Evolutionary conservation across 1,140 invertebrate species (phyloP), one percentile per base, ranked within the genome.

Genomic region (Oedothorax gibbosus): DNA sequence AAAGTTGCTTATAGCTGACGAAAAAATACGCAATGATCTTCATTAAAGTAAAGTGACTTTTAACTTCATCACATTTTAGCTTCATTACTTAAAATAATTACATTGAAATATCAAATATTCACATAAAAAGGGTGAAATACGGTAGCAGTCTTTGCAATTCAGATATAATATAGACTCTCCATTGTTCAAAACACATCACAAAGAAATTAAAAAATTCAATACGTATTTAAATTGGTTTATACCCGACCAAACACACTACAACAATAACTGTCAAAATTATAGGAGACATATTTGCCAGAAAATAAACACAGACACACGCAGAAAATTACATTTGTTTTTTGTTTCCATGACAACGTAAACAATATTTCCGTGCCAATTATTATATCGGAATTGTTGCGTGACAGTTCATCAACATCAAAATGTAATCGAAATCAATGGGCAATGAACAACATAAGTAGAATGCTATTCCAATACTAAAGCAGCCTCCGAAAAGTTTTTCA

Each of bases 281-380:
- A 35, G 35, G 35, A 35, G 35, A 35, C 35, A 35, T 35, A 35
- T 35, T 35, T 35, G 35, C 5, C 1, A 35, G 35, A 35, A 35
- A 35, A 35, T 35, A 35, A 35, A 35, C 35, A 35, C 35, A 35
- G 35, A 35, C 35, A 35, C 35, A 35, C 35, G 35, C 35, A 35
- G 35, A 35, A 35, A 35, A 35, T 35, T 35, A 35, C 54, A 51
- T 8, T 14, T 53, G 51, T 54, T 54, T 53, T 54, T 71, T 71
- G 69, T 71, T 71, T 15, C 69, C 50, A 71, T 71, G 69, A 71
- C 69, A 54, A 71, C 69, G 54, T 54, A 71, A 71, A 71, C 69
- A 71, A 71, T 53, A 53, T 49, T 71, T 71, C 50, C 50, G 50
- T 51, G 51, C 50, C 9, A 53, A 53, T 51, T 54, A 51, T 10